Evolutionary conservation across 2,888 invertebrate species (phyloP), one percentile per base, ranked within the genome.

Genomic region (Notocelia uddmanniana): DNA sequence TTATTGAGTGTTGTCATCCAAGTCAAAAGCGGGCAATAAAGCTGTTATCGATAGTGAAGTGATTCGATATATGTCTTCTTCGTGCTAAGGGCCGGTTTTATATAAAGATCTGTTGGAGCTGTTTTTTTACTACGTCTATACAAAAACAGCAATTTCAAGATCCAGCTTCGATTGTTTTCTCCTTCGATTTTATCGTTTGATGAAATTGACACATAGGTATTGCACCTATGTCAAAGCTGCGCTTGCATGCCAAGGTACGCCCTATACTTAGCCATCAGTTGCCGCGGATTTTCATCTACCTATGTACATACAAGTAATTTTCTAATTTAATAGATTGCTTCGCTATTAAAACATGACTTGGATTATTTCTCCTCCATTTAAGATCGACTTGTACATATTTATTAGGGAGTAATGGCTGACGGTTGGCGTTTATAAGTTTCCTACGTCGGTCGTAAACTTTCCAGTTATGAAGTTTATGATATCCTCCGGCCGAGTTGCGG

Each of bases 391-490:
- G 73, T 69, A 69, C 59, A 59, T 73, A 69, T 69, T 73, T 73
- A 64, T 64, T 59, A 69, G 62, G 41, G 23, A 60, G 60, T 48
- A 60, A 48, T 60, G 13, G 60, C 45, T 60, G 60, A 60, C 60
- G 55, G 55, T 8, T 21, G 60, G 60, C 45, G 71, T 62, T 63
- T 77, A 73, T 74, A 76, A 76, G 76, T 66, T 75, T 68, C 73
- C 71, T 54, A 67, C 70, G 80, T 74, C 68, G 76, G 71, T 63
- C 70, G 68, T 81, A 81, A 80, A 80, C 77, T 59, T 50, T 77
- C 77, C 57, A 77, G 78, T 80, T 81, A 79, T 81, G 80, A 79
- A 64, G 75, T 81, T 80, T 81, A 81, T 79, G 77, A 80, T 76
- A 76, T 77, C 74, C 74, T 62, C 52, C 10, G 37, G 31, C 26